Conservation (phyloP, 2,113 vertebrate genomes). For the Otis tarda region DNA sequence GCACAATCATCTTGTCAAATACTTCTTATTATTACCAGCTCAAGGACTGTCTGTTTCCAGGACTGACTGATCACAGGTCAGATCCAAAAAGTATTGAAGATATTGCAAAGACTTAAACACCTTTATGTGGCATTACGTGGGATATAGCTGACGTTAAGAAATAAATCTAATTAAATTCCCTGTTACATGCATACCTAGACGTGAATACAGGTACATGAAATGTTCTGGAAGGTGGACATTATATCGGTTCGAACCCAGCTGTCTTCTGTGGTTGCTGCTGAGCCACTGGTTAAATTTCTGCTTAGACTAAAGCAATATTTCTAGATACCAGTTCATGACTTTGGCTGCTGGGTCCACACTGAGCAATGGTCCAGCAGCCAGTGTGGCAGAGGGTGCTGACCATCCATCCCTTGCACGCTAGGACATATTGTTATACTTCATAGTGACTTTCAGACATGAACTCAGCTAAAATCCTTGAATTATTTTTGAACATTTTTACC, state of each 20-base stretch:
- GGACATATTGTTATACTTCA: background rate
- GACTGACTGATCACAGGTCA: background rate
- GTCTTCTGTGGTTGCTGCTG: background rate
- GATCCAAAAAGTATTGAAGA: background rate
- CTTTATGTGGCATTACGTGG: background rate
- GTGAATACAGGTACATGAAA: background rate
- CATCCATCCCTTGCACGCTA: background rate
- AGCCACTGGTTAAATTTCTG: background rate
- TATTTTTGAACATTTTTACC: background rate
- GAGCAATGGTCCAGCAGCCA: background rate
- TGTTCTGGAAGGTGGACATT: background rate
- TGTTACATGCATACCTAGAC: background rate
- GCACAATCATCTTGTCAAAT: slow-evolving; percentile 20
- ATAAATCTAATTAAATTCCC: background rate
- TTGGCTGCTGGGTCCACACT: background rate
- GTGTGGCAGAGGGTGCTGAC: background rate
- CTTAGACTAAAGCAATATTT: background rate
- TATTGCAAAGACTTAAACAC: background rate
- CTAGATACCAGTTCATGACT: background rate
- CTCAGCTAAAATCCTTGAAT: background rate
- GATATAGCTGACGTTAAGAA: background rate
- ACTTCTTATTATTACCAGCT: background rate
- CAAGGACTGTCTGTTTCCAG: background rate
- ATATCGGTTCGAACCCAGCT: background rate
- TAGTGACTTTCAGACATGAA: background rate